Conservation (phyloP, 2,888 invertebrate species). For the Hyalella azteca region DNA sequence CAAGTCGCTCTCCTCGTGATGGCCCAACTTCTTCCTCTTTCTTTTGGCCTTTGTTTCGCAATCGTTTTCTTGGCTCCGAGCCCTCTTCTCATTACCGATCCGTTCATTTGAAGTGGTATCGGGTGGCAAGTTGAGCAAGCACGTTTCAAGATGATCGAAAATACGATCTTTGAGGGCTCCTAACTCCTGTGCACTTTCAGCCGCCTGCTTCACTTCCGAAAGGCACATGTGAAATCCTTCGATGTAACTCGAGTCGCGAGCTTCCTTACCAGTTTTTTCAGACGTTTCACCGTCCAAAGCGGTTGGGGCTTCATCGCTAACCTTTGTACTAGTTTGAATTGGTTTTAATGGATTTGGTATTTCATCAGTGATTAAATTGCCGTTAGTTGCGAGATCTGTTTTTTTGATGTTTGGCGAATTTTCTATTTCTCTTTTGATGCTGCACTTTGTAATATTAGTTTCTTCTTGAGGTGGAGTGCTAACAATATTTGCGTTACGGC, state of each 20-base stretch:
- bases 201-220: constrained; percentile 30
- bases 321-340: background rate
- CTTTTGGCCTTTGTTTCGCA: background rate
- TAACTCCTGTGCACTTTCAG: background rate
- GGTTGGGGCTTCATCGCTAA: background rate
- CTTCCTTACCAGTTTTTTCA: background rate
- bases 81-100: background rate
- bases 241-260: constrained; percentile 28
- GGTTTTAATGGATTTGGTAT: background rate
- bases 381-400: background rate
- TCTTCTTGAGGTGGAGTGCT: too few species aligned
- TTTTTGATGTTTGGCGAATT: background rate
- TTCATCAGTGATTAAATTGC: background rate
- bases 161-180: constrained; percentile 40
- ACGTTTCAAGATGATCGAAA: constrained; percentile 39
- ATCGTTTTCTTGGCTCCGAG: constrained; percentile 15
- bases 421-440: background rate
- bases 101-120: constrained; percentile 17
- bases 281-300: too few species aligned
- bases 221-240: constrained; percentile 46
- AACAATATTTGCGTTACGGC: too few species aligned
- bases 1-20: background rate
- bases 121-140: constrained; percentile 17
- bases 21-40: background rate
- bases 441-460: too few species aligned